These are phyloP conservation scores for Phengaris alcon DNA, from an alignment of 2,888 invertebrate genomes.

Conservation along the genomic window DNA sequence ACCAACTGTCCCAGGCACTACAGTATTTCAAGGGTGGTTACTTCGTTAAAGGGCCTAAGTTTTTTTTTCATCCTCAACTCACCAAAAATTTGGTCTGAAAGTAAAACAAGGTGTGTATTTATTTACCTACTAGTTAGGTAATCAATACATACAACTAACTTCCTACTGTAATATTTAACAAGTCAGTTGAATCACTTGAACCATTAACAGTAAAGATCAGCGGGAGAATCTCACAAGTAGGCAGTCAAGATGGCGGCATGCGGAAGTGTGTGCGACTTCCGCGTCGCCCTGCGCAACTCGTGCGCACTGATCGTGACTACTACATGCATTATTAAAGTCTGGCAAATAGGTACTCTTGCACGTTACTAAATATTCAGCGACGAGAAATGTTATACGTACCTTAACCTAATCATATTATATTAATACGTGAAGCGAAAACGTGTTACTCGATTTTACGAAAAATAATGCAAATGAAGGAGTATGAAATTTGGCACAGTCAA, in stretches of 20 bases:
- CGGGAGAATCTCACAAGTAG: constrained; percentile 62
- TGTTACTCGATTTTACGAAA: no score
- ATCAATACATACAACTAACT: no score
- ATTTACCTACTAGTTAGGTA: not conserved
- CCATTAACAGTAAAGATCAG: constrained; percentile 38
- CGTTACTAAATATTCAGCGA: constrained; percentile 50
- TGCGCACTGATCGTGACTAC: constrained; percentile 65
- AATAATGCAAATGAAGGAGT: no score
- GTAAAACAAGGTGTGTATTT: not conserved
- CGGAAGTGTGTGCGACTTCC: constrained; percentile 75
- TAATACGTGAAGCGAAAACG: no score
- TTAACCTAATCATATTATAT: not conserved
- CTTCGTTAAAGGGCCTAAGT: no score
- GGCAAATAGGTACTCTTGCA: constrained; percentile 47
- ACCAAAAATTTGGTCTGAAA: not conserved
- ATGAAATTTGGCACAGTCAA: no score
- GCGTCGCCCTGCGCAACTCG: constrained; percentile 59
- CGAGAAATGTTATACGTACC: constrained; percentile 40
- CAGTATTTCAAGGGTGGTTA: no score
- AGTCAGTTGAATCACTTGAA: constrained; percentile 25
- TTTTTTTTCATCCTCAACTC: not conserved
- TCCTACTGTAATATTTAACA: not conserved
- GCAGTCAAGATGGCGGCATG: constrained; percentile 72
- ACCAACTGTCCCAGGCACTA: no score
- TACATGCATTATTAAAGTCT: constrained; percentile 60